Base-by-base conservation (phyloP, 2,113 vertebrate genomes). In the Neodon shergylaensis region DNA sequence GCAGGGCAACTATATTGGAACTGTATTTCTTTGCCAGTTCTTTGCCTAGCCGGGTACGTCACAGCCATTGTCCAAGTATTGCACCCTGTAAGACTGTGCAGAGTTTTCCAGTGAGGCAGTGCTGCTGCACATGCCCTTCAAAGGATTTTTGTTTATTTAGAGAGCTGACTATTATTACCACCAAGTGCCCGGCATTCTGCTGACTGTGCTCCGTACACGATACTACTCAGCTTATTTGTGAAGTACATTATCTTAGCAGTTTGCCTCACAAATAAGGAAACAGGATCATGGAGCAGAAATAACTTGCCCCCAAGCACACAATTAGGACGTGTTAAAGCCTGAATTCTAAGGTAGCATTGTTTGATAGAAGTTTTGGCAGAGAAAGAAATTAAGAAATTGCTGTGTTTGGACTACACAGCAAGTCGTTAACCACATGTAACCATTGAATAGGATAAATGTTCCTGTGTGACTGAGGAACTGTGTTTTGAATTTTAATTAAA, bases 401-500 rank as follows among this genome's bases (percentile, higher is more conserved):
- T 52, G 6, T 68, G 58, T 85, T 22, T 92, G 36, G 22, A 44
- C 26, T 87, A 5, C 54, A 19, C 54, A n/a, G 3, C 31, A 86
- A 90, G 19, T 65, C 21, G 61, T 77, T 68, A 92, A 21, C 12
- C 63, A 76, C 31, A 65, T 49, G 49, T 63, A 72, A 83, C 47
- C 90, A 6, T 14, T 63, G n/a, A 86, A 66, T n/a, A 49, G 42
- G 39, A 95, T 78, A 88, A 85, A 88, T 91, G 33, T 78, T 90
- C 47, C 58, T 74, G 77, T 92, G n/a, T 70, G 81, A 47, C 73
- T 42, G 39, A 86, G 11, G 22, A 88, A 36, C 26, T 54, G 11
- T 28, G 70, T 88, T 92, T 95, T 70, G 39, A 42, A 88, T 94
- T 93, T 92, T 65, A 84, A 87, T 87, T 88, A 16, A 82, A 49